Evolutionary conservation across 2,113 vertebrate genomes (phyloP).

Genomic region (Triplophysa siluroides): DNA sequence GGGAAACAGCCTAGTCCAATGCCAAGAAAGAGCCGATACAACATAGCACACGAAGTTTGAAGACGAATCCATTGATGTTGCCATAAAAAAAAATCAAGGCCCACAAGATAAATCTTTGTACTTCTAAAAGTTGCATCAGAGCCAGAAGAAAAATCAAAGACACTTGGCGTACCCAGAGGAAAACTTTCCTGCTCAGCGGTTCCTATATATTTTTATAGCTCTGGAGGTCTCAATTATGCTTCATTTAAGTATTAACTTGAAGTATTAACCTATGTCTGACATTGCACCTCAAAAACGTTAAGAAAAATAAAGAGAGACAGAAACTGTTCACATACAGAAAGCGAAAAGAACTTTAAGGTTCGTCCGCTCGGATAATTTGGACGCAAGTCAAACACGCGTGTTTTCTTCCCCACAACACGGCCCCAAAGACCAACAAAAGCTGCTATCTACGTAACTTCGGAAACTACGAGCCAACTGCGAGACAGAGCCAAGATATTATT

Average conservation of each 20-base stretch:
- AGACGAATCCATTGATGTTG: conserved; percentile 57
- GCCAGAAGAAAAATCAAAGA: conserved; percentile 44
- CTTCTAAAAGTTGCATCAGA: conserved; percentile 32
- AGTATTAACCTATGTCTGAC: no score
- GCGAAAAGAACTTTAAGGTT: no score
- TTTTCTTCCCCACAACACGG: no score
- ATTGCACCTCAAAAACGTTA: no score
- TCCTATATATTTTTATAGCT: no score
- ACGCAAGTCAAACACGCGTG: no score
- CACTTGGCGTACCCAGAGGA: background rate
- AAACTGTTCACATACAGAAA: no score
- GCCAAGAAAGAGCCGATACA: background rate
- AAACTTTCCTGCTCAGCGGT: no score
- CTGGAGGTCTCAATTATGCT: no score
- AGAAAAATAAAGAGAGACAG: no score
- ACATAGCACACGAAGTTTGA: conserved; percentile 37
- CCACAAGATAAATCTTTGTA: conserved; percentile 15
- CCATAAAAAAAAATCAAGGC: conserved; percentile 66
- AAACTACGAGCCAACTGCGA: background rate
- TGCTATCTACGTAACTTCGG: background rate
- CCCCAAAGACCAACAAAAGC: background rate
- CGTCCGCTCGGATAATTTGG: no score
- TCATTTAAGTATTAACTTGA: no score
- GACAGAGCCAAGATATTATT: background rate
- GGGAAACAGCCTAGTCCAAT: conserved; percentile 28